Evolutionary conservation across 2,797 vertebrate species (phyloP).

Genomic region (Chiroxiphia lanceolata): DNA sequence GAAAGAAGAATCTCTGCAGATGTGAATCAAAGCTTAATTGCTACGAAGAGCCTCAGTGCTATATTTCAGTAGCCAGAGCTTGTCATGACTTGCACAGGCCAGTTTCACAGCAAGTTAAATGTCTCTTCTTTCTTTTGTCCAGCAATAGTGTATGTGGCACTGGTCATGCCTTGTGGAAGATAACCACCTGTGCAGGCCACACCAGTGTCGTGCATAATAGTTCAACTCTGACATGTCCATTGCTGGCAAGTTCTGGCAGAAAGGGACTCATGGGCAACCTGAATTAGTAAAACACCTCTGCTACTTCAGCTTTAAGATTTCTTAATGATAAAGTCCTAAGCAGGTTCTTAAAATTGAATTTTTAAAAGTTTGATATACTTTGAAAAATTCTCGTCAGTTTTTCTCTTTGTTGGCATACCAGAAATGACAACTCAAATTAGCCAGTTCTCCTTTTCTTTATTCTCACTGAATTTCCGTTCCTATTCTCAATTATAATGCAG

Average conservation of each 20-base stretch:
- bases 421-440: not conserved
- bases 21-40: not conserved
- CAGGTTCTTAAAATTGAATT: not conserved
- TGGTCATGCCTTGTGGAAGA: not conserved
- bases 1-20: not conserved
- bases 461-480: not conserved
- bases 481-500: not conserved
- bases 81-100: not conserved
- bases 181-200: too few relatives aligned
- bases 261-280: not conserved
- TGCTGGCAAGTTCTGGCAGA: not conserved
- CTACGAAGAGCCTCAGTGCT: not conserved
- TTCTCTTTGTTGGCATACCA: not conserved
- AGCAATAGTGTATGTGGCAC: not conserved
- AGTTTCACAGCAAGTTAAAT: not conserved
- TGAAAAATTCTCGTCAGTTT: not conserved
- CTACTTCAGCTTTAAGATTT: not conserved
- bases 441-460: not conserved
- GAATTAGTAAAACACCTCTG: not conserved
- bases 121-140: not conserved
- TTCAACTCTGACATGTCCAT: not conserved
- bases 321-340: not conserved
- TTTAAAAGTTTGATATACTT: not conserved
- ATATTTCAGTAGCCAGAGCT: not conserved
- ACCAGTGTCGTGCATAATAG: not conserved